Evolutionary conservation across 1,140 invertebrate genomes (phyloP).

Genomic region (Triops cancriformis): DNA sequence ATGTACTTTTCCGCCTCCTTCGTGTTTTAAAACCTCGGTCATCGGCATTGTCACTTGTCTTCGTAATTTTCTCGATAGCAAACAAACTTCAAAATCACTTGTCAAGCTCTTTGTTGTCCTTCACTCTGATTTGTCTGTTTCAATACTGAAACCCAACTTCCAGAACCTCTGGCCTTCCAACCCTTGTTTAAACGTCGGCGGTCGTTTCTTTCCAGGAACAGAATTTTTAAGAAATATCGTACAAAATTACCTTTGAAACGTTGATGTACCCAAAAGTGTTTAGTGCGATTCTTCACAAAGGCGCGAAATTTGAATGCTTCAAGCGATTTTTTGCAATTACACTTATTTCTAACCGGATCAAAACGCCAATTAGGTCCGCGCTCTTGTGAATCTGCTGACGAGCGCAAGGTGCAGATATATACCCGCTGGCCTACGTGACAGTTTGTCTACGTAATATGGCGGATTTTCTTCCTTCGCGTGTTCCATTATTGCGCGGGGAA

Average conservation of each 20-base stretch:
- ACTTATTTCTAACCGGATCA: background rate
- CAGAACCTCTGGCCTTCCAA: too few relatives aligned
- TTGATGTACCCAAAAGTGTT: background rate
- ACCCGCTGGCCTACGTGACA: background rate
- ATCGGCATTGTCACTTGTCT: background rate
- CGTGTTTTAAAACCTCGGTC: background rate
- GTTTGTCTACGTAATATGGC: background rate
- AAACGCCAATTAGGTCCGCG: background rate
- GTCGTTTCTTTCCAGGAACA: background rate
- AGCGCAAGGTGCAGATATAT: slow-evolving; percentile 5
- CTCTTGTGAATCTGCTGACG: background rate
- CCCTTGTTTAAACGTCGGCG: background rate
- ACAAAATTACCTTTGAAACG: background rate
- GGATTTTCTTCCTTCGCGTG: background rate
- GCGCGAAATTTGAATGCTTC: background rate
- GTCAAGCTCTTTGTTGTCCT: background rate
- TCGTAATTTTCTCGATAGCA: background rate
- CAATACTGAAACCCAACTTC: too few relatives aligned
- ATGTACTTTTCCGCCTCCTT: background rate
- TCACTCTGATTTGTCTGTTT: background rate
- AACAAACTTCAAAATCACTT: background rate
- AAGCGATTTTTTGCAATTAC: background rate
- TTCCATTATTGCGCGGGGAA: background rate
- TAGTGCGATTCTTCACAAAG: background rate
- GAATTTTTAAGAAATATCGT: background rate